A percentile compares a stretch with the other conserved stretches of the same genome.
Evolutionary conservation across 2,113 vertebrate species (phyloP).

Genomic region (Myiagra hebetior): DNA sequence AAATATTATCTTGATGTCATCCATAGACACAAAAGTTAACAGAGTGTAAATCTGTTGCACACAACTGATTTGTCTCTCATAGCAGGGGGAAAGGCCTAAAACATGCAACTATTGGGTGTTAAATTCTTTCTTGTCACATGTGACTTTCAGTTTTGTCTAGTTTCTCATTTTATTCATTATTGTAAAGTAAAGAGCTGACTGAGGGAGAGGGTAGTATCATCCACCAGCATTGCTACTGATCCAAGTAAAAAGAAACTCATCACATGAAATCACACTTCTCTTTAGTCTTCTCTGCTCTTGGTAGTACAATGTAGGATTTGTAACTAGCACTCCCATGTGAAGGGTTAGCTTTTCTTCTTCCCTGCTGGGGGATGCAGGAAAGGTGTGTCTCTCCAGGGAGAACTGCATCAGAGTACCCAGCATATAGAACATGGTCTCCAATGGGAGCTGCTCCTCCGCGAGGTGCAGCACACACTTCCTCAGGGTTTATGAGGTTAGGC

Average conservation of each 20-base stretch:
- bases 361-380: not conserved
- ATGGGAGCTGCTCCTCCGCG: not conserved
- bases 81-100: not conserved
- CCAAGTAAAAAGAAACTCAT: not conserved
- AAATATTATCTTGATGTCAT: not conserved
- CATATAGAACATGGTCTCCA: not conserved
- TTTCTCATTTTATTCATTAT: not conserved
- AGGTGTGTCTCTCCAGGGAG: not conserved
- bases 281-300: not conserved
- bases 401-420: fast-evolving
- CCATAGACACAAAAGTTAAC: not conserved
- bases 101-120: fast-evolving
- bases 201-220: not conserved
- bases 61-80: not conserved
- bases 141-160: not conserved
- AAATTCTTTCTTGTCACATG: not conserved
- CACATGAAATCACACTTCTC: not conserved
- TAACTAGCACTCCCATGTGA: not conserved
- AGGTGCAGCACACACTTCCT: not conserved
- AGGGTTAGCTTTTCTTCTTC: not conserved
- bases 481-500: not conserved
- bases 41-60: not conserved
- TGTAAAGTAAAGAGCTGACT: not conserved
- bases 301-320: not conserved
- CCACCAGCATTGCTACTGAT: not conserved